Base-by-base conservation (phyloP, 2,113 vertebrate genomes). In the Calidris pygmaea region DNA sequence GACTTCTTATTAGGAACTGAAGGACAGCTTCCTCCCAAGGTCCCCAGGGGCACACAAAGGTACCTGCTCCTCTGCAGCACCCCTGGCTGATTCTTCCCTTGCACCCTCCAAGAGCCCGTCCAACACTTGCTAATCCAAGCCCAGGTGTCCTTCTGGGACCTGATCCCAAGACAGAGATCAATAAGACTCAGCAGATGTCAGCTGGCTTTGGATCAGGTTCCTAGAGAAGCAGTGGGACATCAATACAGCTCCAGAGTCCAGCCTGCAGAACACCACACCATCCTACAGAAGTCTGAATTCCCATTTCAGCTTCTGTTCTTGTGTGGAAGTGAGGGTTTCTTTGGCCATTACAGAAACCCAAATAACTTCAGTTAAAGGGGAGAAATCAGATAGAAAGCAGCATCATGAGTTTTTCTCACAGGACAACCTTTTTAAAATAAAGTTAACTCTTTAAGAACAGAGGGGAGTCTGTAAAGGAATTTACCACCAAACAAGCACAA, bases 371-470 rank as follows among this genome's bases (percentile, higher is more conserved):
- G 39, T 43, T 73, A 34, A 72, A 76, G 43, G 24, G 68, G 52
- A 67, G 34, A 26, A 62, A 65, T 52, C 41, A 12, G 22, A 79
- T 37, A 74, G 45, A 62, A 93, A 65, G 58, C 81, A 93, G 35
- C 52, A 48, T 23, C 53, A 24, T n/a, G 18, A 30, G 9, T 17
- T 94, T 72, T 68, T n/a, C 63, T 65, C 30, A 32, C 32, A 65
- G 76, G 67, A 48, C 30, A 65, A 71, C 66, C 55, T 84, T 16
- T 89, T 65, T 75, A 1, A 75, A 95, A 81, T 43, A 32, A 53
- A 59, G 79, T 34, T 9, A 85, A 66, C 32, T 58, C 59, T 76
- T 79, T 58, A 91, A 73, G 58, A 93, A 74, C 43, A 94, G 55
- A 71, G 14, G 26, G 19, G 77, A 88, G 34, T 34, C 72, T 90